A percentile compares a stretch with the other conserved stretches of the same genome.
Evolutionary conservation across 2,113 vertebrate species (phyloP).

Genomic region (Ochotona curzoniae): DNA sequence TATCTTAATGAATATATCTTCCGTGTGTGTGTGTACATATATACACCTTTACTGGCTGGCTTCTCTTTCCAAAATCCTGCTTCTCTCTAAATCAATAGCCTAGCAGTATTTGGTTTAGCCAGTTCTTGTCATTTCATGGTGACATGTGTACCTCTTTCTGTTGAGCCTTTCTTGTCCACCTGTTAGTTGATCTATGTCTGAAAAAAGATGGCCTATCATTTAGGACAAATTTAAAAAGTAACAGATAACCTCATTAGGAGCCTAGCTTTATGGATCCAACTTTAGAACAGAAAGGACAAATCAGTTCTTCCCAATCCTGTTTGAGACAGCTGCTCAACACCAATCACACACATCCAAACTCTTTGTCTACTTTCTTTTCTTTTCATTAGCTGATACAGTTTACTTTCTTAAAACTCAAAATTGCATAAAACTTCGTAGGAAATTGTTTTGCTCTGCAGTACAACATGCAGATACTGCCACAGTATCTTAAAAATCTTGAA

Average conservation of each 20-base stretch:
- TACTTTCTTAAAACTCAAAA: background rate
- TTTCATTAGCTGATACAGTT: background rate
- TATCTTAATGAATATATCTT: too few relatives aligned
- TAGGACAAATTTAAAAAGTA: background rate
- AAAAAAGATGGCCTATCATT: background rate
- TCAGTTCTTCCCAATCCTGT: background rate
- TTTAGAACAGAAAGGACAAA: background rate
- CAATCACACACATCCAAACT: background rate
- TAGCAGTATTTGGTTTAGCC: background rate
- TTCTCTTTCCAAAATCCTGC: background rate
- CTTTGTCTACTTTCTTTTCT: background rate
- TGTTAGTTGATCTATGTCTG: background rate
- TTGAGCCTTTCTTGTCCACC: background rate
- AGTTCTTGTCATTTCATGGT: background rate
- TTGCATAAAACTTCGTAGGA: background rate
- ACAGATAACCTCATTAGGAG: background rate
- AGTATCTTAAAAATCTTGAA: constrained; percentile 11
- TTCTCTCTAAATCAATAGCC: background rate
- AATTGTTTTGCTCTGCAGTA: background rate
- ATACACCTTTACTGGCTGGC: too few relatives aligned
- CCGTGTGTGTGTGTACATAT: too few relatives aligned
- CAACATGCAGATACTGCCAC: background rate
- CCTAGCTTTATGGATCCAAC: background rate
- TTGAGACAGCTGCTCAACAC: background rate
- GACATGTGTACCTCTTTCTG: background rate